Evolutionary conservation across 2,888 invertebrate genomes (phyloP).

Genomic region (Petrolisthes cinctipes): DNA sequence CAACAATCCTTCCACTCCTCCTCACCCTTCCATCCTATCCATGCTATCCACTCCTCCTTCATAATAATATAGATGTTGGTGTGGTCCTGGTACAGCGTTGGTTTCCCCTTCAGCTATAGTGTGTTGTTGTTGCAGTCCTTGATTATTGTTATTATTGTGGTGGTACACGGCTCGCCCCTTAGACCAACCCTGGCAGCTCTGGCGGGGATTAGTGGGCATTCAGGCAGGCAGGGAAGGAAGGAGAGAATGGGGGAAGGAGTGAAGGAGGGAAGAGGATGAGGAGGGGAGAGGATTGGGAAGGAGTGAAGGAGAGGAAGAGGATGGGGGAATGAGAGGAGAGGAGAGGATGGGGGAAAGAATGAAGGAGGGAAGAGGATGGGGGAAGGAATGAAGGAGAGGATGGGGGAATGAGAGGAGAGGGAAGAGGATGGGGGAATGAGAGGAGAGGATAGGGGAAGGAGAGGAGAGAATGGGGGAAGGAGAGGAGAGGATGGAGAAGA

Average conservation of each 20-base stretch:
- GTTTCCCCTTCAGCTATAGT: not conserved
- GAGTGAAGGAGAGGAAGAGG: not conserved
- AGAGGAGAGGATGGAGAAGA: not conserved
- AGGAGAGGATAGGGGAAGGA: not conserved
- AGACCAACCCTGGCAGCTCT: slow-evolving; percentile 17
- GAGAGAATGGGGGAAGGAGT: not conserved
- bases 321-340: not conserved
- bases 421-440: not conserved
- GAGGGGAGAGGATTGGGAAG: not conserved
- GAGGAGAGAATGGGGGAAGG: not conserved
- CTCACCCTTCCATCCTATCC: not conserved
- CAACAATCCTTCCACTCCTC: not conserved
- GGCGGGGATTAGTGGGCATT: slow-evolving; percentile 37
- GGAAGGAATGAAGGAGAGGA: not conserved
- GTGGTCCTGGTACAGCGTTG: not conserved
- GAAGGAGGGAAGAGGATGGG: not conserved
- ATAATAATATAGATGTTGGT: not conserved
- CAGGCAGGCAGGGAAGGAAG: slow-evolving; percentile 13
- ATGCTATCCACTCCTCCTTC: not conserved
- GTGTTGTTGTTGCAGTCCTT: not conserved
- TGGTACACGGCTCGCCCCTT: slow-evolving; percentile 30
- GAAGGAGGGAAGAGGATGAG: slow-evolving; percentile 1
- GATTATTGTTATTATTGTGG: slow-evolving; percentile 35
- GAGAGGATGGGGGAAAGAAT: not conserved
- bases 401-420: not conserved